Percentiles rank a stretch among this genome's conserved stretches.
Evolutionary conservation across 2,888 invertebrate species (phyloP).

Genomic region (Drosophila infuscata): DNA sequence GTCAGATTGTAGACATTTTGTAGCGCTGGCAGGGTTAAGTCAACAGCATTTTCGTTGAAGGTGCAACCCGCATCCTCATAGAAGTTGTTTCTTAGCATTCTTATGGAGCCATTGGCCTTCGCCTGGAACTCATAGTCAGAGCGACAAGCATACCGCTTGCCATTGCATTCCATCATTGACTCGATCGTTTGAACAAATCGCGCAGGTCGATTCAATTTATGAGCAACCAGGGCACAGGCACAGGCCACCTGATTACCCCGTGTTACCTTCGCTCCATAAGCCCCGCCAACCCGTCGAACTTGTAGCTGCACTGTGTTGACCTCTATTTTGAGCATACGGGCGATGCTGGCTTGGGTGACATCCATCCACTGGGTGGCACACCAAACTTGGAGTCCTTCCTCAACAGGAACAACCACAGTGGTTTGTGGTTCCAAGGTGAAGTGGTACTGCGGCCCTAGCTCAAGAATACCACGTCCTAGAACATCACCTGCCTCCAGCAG

Average conservation of each 20-base stretch:
- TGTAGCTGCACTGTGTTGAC: constrained; percentile 89
- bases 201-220: constrained; percentile 87
- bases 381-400: constrained; percentile 90
- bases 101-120: constrained; percentile 88
- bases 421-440: constrained; percentile 91
- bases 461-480: constrained; percentile 85
- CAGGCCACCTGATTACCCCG: constrained; percentile 87
- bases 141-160: constrained; percentile 88
- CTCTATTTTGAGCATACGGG: constrained; percentile 85
- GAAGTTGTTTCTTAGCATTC: constrained; percentile 87
- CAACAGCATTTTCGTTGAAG: constrained; percentile 86
- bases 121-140: constrained; percentile 89
- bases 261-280: constrained; percentile 91
- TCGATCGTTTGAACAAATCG: constrained; percentile 90
- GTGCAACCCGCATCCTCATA: constrained; percentile 87
- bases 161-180: constrained; percentile 89
- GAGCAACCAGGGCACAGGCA: constrained; percentile 90
- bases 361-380: constrained; percentile 89
- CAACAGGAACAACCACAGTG: constrained; percentile 88
- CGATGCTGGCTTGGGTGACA: constrained; percentile 87
- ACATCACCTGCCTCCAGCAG: constrained; percentile 56
- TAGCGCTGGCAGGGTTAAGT: constrained; percentile 69
- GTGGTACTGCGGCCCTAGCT: constrained; percentile 89
- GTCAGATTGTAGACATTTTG: constrained; percentile 88
- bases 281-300: constrained; percentile 92